Base-by-base conservation (phyloP, 1,140 invertebrate genomes). In the Lasaia peninsularis region DNA sequence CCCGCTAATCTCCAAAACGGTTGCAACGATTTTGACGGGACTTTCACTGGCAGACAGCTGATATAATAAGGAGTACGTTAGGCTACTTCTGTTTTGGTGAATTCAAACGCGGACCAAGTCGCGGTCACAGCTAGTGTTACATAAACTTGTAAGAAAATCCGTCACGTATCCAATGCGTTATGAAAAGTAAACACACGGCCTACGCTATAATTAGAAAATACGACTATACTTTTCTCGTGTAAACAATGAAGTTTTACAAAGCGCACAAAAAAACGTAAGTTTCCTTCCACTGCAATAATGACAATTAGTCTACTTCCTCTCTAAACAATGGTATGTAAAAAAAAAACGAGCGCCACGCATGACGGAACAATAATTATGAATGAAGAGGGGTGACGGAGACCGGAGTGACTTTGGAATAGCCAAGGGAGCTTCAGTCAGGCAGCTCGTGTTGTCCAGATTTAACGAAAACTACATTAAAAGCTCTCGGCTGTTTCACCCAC, bases 291-390 rank as follows among this genome's bases (percentile, higher is more conserved):
- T 58, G 65, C 56, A 62, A 67, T 71, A 69, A 65, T 67, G 64
- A 67, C 74, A 75, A 79, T 79, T 79, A 76, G 73, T 72, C 63
- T 67, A 75, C 72, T 79, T 79, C 76, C 76, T 72, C 63, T 58
- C 57, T 52, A 59, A 59, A 80, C 77, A 80, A 80, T 80, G 65
- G 67, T 71, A 75, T 69, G 69, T 71, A 73, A 74, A 75, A 80
- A 66, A 75, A 80, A 66, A 35, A 64, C 71, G 67, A 62, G 65
- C 69, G 71, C 57, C 68, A 63, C 67, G 75, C 68, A 60, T 73
- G 73, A 71, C 67, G 62, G 48, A 49, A 60, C 62, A 61, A 67
- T 69, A 69, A 76, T 73, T 72, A 67, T 69, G 63, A 65, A 69
- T 66, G 65, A 72, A 57, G 60, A 52, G 57, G 66, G 69, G 65